Conservation (phyloP, 2,797 vertebrate species). For the Tenualosa ilisha region DNA sequence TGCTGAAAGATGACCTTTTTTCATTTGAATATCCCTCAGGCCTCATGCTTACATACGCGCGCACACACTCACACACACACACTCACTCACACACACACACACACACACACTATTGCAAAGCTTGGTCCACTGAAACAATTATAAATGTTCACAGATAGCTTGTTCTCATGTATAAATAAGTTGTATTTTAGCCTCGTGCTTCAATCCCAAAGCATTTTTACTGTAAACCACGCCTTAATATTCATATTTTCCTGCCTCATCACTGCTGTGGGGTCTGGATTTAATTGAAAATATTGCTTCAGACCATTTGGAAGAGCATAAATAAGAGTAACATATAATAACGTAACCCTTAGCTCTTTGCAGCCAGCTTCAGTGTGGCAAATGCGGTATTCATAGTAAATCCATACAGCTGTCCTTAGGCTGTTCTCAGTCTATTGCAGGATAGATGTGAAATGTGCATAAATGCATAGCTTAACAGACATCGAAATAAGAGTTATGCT, state of each 20-base stretch:
- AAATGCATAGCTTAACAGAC: not conserved
- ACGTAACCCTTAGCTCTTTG: not conserved
- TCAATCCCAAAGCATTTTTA: not conserved
- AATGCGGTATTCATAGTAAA: not conserved
- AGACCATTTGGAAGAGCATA: not conserved
- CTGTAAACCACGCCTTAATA: not conserved
- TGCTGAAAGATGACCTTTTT: conserved; percentile 71
- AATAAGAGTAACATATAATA: not conserved
- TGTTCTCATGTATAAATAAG: not conserved
- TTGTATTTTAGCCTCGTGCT: not conserved
- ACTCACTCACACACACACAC: not conserved
- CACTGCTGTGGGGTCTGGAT: not conserved
- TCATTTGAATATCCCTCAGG: conserved; percentile 68
- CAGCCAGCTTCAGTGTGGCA: not conserved
- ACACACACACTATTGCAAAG: not conserved
- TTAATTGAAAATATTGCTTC: not conserved
- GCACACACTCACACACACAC: not conserved
- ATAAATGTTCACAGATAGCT: not conserved
- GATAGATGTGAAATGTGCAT: not conserved
- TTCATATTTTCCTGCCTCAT: not conserved
- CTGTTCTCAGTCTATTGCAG: not conserved
- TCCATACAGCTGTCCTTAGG: not conserved
- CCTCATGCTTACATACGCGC: conserved; percentile 21
- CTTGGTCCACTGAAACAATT: not conserved
- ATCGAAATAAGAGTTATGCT: not conserved